Evolutionary conservation across 1,140 invertebrate species (phyloP), one percentile per base, ranked within the genome.

Genomic region (Drosophila pallidifrons): DNA sequence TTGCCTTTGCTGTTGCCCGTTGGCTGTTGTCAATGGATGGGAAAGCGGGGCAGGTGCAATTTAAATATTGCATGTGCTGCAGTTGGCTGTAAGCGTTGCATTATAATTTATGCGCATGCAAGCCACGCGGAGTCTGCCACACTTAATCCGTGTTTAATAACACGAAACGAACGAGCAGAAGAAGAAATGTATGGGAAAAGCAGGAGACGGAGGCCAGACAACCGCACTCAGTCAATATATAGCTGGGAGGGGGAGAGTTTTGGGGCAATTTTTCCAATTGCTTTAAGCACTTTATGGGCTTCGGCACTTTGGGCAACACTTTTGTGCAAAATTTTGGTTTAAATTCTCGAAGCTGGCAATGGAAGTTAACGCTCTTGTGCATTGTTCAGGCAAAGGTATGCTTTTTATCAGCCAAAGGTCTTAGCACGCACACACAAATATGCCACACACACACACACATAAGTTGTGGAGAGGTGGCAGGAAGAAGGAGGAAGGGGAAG

Each of bases 81-180:
- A 16, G 16, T 16, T 16, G 66, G 78, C 63, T 69, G 79, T 57
- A 72, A 80, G 69, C 77, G 74, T 75, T 81, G 72, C 77, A 83
- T 81, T 80, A 83, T 87, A 87, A 87, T 87, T 87, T 87, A 87
- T 87, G 83, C 85, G 67, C 83, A 88, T 88, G 83, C 85, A 88
- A 88, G 80, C 83, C 77, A 78, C 71, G 83, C 71, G 83, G 85
- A 83, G 83, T 89, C 85, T 88, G 83, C 72, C 85, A 85, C 85
- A 85, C 81, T 89, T 88, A 88, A 88, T 88, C 85, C 83, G 85
- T 79, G 81, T 88, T 88, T 88, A 88, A 88, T 89, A 88, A 88
- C 81, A 89, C 85, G 81, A 76, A 83, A 70, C 83, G 68, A 47
- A 61, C 64, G 61, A 13, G 6, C 28, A 25, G 11, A 16, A 15